phyloP scores from a whole-genome alignment of 1,140 invertebrate genomes.

The Phocides pigmalion region DNA sequence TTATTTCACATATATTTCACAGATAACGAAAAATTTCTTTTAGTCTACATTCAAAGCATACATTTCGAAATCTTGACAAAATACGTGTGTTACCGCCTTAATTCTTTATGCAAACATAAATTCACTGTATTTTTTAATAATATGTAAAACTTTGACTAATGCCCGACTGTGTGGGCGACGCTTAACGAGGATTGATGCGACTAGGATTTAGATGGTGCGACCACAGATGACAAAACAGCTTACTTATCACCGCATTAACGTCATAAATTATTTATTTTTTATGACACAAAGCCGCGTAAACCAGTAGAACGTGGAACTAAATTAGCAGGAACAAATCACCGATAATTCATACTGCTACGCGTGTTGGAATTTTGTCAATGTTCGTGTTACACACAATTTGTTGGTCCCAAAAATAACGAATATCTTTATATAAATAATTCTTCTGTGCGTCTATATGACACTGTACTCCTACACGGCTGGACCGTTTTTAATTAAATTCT shows the following conservation, averaged over 20 bases:
- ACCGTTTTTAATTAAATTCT: too few species aligned
- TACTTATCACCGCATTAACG: conserved; percentile 40
- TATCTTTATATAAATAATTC: too few species aligned
- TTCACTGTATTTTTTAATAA: conserved; percentile 15
- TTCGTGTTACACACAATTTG: conserved; percentile 1
- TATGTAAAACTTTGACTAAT: conserved; percentile 36
- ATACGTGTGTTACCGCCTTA: conserved; percentile 12
- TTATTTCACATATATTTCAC: too few species aligned
- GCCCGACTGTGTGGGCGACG: conserved; percentile 44
- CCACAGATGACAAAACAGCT: conserved; percentile 50
- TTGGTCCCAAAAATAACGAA: neutral
- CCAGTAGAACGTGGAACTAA: conserved; percentile 32
- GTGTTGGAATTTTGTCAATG: conserved; percentile 6
- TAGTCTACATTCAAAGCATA: neutral
- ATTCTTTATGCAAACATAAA: conserved; percentile 19
- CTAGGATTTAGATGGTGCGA: conserved; percentile 50
- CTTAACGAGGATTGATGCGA: conserved; percentile 57
- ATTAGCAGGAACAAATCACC: conserved; percentile 29
- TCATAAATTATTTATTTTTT: conserved; percentile 46
- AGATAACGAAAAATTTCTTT: too few species aligned
- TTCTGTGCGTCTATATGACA: too few species aligned
- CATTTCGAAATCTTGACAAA: conserved; percentile 7
- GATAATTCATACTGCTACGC: conserved; percentile 8
- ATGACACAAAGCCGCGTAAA: conserved; percentile 35
- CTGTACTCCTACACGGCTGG: too few species aligned